phyloP scores from a whole-genome alignment of 2,797 vertebrate genomes.

The Pteronotus mesoamericanus region DNA sequence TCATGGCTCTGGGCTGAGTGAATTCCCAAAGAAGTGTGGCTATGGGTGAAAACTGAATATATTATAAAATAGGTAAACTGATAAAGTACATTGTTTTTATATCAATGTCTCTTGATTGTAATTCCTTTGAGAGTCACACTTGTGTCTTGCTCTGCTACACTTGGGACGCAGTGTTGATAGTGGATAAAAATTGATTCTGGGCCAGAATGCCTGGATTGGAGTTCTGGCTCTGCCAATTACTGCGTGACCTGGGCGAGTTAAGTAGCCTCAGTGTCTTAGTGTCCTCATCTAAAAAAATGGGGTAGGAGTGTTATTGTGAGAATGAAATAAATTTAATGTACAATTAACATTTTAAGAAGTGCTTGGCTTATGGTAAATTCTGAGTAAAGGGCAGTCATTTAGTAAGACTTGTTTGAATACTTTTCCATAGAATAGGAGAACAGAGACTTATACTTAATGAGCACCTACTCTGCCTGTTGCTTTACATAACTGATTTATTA shows the following conservation, averaged over 20 bases:
- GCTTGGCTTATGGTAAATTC: background rate
- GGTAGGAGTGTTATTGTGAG: background rate
- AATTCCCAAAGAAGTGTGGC: background rate
- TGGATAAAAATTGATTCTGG: background rate
- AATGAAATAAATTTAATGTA: background rate
- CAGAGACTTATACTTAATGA: background rate
- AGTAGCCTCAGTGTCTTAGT: background rate
- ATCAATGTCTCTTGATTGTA: background rate
- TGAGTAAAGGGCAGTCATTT: background rate
- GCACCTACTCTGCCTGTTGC: background rate
- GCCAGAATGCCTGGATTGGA: background rate
- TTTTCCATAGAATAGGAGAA: background rate
- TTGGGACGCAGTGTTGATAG: background rate
- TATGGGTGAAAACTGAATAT: background rate
- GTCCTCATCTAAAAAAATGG: background rate
- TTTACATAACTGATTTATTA: background rate
- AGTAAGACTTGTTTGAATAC: background rate
- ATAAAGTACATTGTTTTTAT: background rate
- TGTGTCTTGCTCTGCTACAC: background rate
- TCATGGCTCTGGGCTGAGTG: background rate
- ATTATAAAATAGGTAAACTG: background rate
- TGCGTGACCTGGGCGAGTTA: background rate
- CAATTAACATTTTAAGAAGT: background rate
- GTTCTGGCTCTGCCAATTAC: background rate
- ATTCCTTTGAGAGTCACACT: slow-evolving; percentile 1